Evolutionary conservation across 2,888 invertebrate genomes (phyloP), one percentile per base, ranked within the genome.

Genomic region (Diogma glabrata): DNA sequence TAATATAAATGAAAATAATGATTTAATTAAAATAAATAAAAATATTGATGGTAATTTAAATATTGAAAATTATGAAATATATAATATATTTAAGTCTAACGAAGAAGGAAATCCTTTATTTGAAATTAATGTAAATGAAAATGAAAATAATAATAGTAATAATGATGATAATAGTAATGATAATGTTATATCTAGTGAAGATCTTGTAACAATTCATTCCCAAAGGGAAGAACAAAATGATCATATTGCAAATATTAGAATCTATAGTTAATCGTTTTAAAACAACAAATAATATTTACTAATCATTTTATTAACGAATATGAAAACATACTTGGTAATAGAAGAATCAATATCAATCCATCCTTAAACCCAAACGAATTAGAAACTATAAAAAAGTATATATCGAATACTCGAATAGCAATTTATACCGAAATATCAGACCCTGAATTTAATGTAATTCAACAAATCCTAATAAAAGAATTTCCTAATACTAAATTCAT

Each of bases 201-300:
- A n/a, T n/a, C 45, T 22, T 22, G n/a, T 8, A 5, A 51, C 50
- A 17, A 47, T 50, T 40, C 50, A 56, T 50, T 54, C 56, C 20
- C 55, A 57, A 43, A 50, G 53, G 46, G 55, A 58, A 49, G 47
- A 57, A 20, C 33, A 50, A 28, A 54, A 51, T 8, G 53, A 58
- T 38, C 51, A 54, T 22, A 53, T 54, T 24, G 51, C 54, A 26
- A 36, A 57, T 52, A 30, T 51, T 55, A 45, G 55, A 55, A 28
- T 54, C 54, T 17, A 36, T 33, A 36, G 36, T 36, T 14, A 36
- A 36, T 36, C 6, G 36, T 14, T 36, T 36, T 12, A 3, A 53
- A 33, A 52, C 49, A 40, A 14, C 55, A 51, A 52, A 53, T 53
- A 51, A 43, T 54, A 46, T 26, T 55, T 30, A 56, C 49, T 40